Evolutionary conservation across 2,888 invertebrate species (phyloP).

Genomic region (Tanypteryx hageni): DNA sequence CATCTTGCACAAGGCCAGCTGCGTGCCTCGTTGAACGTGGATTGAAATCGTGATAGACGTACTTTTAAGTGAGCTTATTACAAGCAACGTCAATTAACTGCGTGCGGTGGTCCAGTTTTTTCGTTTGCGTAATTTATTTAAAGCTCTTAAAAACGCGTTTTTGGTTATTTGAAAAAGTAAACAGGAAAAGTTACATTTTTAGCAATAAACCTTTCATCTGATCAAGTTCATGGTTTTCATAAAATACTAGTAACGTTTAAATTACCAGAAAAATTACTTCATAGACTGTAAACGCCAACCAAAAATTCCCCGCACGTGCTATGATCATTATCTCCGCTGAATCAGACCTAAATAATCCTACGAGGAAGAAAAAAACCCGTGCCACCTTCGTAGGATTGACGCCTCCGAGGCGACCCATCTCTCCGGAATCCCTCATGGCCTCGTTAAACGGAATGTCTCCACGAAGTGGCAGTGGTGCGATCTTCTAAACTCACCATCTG

Average conservation of each 20-base stretch:
- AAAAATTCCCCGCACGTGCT: background rate
- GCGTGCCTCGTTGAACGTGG: background rate
- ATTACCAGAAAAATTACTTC: no score
- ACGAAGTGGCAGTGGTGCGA: background rate
- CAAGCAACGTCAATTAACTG: background rate
- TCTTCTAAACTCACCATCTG: background rate
- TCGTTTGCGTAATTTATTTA: background rate
- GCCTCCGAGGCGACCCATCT: background rate
- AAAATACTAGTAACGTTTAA: no score
- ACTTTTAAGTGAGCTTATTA: background rate
- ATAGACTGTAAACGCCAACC: background rate
- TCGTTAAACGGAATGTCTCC: background rate
- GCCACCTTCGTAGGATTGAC: background rate
- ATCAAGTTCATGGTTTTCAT: no score
- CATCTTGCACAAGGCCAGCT: slow-evolving; percentile 13
- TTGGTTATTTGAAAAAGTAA: no score
- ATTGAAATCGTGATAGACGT: background rate
- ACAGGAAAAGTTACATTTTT: no score
- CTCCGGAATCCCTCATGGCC: background rate
- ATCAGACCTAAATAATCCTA: background rate
- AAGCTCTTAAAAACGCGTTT: background rate
- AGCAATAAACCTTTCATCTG: no score
- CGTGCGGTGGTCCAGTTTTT: background rate
- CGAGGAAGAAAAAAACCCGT: background rate
- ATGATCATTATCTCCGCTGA: slow-evolving; percentile 1